Conservation (phyloP, 2,797 vertebrate species). For the Phrynocephalus vlangalii region DNA sequence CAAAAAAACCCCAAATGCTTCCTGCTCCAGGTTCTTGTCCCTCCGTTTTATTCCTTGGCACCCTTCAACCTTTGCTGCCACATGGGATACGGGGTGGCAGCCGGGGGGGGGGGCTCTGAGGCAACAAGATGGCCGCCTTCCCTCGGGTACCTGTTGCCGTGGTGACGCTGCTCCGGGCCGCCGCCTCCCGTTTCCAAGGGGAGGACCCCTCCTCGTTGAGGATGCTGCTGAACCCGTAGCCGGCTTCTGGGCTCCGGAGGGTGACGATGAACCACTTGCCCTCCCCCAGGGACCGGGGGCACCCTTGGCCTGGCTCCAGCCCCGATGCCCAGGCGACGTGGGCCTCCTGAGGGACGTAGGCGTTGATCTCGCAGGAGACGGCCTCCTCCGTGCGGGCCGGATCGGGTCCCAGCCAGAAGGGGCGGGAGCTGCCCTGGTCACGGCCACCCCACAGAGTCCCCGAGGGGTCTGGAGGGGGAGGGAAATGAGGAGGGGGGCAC, state of each 20-base stretch:
- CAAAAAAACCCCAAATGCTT: too few relatives aligned
- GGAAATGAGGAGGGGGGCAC: too few relatives aligned
- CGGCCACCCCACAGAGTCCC: conserved; percentile 42
- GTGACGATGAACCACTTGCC: conserved; percentile 82
- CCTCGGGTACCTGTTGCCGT: conserved; percentile 62
- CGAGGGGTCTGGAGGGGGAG: conserved; percentile 47
- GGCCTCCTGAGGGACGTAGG: conserved; percentile 80
- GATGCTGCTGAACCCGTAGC: conserved; percentile 75
- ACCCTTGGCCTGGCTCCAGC: conserved; percentile 76
- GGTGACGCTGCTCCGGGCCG: conserved; percentile 21
- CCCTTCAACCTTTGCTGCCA: too few relatives aligned
- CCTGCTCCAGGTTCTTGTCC: too few relatives aligned
- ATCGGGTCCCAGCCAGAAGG: not conserved
- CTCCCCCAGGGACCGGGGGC: conserved; percentile 80
- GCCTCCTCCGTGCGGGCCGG: not conserved
- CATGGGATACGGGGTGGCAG: too few relatives aligned
- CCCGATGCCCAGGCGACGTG: conserved; percentile 78
- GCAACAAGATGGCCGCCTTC: not conserved
- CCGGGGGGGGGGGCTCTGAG: too few relatives aligned
- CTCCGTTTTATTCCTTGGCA: too few relatives aligned
- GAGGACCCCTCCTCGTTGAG: conserved; percentile 33
- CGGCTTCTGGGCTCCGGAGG: conserved; percentile 67
- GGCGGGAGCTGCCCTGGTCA: not conserved
- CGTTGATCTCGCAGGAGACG: conserved; percentile 82
- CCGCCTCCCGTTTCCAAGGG: not conserved